Evolutionary conservation across 2,888 invertebrate species (phyloP).

Genomic region (Macropis europaea): DNA sequence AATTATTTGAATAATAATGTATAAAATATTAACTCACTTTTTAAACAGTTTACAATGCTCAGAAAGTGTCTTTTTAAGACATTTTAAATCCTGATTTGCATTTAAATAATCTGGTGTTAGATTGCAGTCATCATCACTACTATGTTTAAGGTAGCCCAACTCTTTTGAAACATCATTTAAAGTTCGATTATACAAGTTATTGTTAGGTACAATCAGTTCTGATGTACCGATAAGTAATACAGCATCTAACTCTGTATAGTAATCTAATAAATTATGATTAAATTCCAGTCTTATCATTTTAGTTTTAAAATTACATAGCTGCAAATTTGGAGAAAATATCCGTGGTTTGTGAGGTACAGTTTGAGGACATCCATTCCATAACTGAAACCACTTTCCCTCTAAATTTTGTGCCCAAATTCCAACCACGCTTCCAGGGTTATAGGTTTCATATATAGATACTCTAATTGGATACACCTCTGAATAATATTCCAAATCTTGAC

Average conservation of each 20-base stretch:
- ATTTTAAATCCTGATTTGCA: slow-evolving; percentile 70
- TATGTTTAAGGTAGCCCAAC: slow-evolving; percentile 60
- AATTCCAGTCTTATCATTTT: slow-evolving; percentile 90
- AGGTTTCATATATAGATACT: slow-evolving; percentile 91
- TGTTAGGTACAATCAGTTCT: slow-evolving; percentile 75
- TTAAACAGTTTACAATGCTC: slow-evolving; percentile 74
- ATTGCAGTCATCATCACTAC: slow-evolving; percentile 71
- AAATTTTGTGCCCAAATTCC: slow-evolving; percentile 87
- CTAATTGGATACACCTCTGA: slow-evolving; percentile 85
- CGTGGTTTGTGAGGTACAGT: slow-evolving; percentile 84
- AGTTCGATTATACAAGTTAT: slow-evolving; percentile 67
- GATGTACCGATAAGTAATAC: slow-evolving; percentile 88
- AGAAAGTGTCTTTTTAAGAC: slow-evolving; percentile 70
- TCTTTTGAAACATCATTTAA: slow-evolving; percentile 72
- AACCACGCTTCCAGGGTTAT: slow-evolving; percentile 91
- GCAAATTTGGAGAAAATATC: slow-evolving; percentile 87
- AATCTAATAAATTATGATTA: slow-evolving; percentile 89
- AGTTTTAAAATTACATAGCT: slow-evolving; percentile 74
- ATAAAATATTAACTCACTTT: slow-evolving; percentile 61
- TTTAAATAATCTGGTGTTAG: slow-evolving; percentile 74
- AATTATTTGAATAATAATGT: neutral
- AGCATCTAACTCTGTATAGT: slow-evolving; percentile 94
- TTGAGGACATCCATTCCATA: slow-evolving; percentile 89
- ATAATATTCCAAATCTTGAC: slow-evolving; percentile 85
- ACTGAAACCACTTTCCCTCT: slow-evolving; percentile 84